Conservation (phyloP, 2,797 vertebrate genomes). For the Clarias fuscus region DNA sequence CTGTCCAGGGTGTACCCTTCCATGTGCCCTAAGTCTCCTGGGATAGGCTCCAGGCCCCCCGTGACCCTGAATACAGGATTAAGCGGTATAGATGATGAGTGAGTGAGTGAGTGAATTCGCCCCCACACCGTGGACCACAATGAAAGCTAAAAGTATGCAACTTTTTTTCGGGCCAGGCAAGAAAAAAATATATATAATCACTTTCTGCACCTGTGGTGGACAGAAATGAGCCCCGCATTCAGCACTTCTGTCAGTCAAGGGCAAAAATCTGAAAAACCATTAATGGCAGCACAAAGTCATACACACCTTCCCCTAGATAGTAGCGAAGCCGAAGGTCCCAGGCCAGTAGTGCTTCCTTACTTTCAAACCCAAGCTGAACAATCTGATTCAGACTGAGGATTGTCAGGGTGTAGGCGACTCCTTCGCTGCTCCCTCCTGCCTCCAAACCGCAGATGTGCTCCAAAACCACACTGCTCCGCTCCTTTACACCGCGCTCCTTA, state of each 20-base stretch:
- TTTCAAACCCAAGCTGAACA: conserved; percentile 89
- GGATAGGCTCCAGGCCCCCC: no score
- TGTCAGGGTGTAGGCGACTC: conserved; percentile 81
- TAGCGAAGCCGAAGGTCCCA: conserved; percentile 90
- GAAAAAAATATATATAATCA: neutral
- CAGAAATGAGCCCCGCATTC: neutral
- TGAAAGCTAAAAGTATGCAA: no score
- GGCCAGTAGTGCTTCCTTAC: conserved; percentile 84
- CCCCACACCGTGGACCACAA: no score
- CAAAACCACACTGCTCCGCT: conserved; percentile 84
- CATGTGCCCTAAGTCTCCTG: no score
- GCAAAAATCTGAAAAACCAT: neutral
- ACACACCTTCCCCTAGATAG: conserved; percentile 88
- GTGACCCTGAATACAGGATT: no score
- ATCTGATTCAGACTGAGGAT: conserved; percentile 88
- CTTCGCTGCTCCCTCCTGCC: conserved; percentile 82
- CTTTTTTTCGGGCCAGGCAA: no score
- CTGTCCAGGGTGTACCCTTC: no score
- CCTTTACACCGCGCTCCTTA: conserved; percentile 84
- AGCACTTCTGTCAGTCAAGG: neutral
- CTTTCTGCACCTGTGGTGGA: neutral
- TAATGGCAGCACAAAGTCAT: neutral
- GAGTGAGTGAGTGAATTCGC: no score
- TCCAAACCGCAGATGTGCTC: conserved; percentile 96
- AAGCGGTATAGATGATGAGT: no score